Evolutionary conservation across 1,140 invertebrate genomes (phyloP), one percentile per base, ranked within the genome.

Genomic region (Lamellibrachia luymesi): DNA sequence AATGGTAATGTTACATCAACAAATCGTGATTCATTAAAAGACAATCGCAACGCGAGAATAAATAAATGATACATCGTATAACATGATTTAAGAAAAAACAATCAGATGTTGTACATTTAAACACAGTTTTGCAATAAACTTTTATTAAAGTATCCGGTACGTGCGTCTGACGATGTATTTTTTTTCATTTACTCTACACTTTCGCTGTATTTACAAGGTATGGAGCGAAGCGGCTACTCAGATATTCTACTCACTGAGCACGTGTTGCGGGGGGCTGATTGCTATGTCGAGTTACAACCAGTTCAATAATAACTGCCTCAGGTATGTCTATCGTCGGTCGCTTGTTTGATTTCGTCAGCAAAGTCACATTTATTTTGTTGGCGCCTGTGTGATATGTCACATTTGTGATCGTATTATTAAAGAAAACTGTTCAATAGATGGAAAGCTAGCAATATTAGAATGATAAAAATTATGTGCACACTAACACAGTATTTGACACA

Each of bases 141-240:
- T 56, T 56, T 56, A 56, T 56, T 13, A 56, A 38, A 56, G 52
- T 56, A 6, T 80, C 17, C 13, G 0, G 64, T 80, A 38, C 38
- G 38, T 38, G 38, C 38, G 38, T 38, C 25, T 22, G 25, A 80
- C 64, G 64, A 80, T 22, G 25, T 4, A 22, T 0, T 22, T 80
- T 10, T 80, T 80, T 80, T 80, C 7, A 56, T 38, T 38, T 38
- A 38, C 38, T 38, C 38, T 38, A 56, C 13, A 80, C 25, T 4
- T 80, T 80, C 8, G 7, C 17, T 80, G 13, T 50, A 25, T n/a
- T 93, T n/a, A n/a, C 22, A 38, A 98, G 97, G 98, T 98, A 1
- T 99, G 98, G 98, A 98, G 98, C 51, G 98, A 98, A 96, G 98
- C 98, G 10, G 98, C 98, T 22, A 98, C 98, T 13, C 98, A 99